These are phyloP conservation scores for Alcedo quadribrachys DNA, from an alignment of 2,797 vertebrate genomes.

Conservation along the genomic window DNA sequence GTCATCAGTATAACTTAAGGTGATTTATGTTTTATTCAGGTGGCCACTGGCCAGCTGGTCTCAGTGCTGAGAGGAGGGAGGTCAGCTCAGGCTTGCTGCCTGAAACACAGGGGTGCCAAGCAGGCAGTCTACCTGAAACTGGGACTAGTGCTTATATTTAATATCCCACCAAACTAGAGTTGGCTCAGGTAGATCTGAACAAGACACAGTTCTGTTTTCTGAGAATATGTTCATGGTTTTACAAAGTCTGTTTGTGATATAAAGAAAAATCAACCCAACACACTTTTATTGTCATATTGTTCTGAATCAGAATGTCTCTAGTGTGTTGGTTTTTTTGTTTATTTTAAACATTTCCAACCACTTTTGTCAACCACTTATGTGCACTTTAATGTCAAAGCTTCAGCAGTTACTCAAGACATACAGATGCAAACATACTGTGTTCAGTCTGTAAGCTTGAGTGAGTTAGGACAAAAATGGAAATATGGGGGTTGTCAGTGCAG, in stretches of 20 bases:
- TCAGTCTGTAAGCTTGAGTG: neutral
- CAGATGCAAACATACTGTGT: neutral
- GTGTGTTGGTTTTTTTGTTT: neutral
- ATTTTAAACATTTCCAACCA: neutral
- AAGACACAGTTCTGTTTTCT: neutral
- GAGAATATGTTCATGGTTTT: neutral
- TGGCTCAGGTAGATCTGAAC: neutral
- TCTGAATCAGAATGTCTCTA: neutral
- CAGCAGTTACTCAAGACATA: neutral
- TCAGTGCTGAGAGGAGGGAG: neutral
- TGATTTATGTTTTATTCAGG: neutral
- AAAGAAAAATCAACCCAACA: neutral
- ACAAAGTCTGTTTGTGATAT: neutral
- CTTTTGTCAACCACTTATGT: neutral
- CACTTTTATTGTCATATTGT: neutral
- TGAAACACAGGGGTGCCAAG: neutral
- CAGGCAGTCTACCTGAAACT: neutral
- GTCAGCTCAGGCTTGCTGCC: neutral
- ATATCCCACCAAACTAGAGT: neutral
- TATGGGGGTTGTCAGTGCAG: neutral
- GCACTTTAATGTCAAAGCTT: neutral
- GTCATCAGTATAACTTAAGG: neutral
- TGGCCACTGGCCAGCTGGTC: neutral
- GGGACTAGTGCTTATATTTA: neutral
- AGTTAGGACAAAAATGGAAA: neutral